These are phyloP conservation scores for Lasioglossum malachurum DNA, from an alignment of 2,888 invertebrate genomes.

Conservation along the genomic window DNA sequence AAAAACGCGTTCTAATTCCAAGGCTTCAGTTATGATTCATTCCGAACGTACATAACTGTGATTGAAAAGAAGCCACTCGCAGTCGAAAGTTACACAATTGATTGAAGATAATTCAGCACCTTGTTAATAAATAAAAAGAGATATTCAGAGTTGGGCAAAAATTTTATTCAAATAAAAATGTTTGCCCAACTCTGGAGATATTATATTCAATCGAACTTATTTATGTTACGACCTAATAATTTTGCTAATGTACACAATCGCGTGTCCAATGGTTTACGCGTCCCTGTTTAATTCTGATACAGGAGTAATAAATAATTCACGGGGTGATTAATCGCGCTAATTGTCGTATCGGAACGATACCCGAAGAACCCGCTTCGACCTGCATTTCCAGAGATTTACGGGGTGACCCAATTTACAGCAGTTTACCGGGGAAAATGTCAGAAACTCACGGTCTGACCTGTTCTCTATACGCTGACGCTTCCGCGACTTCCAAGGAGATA, in stretches of 20 bases:
- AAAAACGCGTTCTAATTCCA: not conserved
- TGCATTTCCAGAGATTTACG: slow-evolving; percentile 59
- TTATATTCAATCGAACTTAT: no score
- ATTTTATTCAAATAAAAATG: no score
- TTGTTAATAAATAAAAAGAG: not conserved
- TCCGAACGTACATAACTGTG: not conserved
- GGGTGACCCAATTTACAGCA: slow-evolving; percentile 62
- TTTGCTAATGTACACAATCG: not conserved
- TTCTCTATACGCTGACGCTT: slow-evolving; percentile 37
- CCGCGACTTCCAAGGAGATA: slow-evolving; percentile 27
- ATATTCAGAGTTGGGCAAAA: not conserved
- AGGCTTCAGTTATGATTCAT: not conserved
- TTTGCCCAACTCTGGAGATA: no score
- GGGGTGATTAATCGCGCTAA: slow-evolving; percentile 41
- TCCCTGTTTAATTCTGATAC: not conserved
- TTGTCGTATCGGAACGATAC: slow-evolving; percentile 30
- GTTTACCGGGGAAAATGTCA: slow-evolving; percentile 64
- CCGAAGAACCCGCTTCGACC: slow-evolving; percentile 51
- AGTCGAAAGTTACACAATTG: not conserved
- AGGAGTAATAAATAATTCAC: not conserved
- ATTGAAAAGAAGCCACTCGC: not conserved
- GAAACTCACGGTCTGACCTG: slow-evolving; percentile 56
- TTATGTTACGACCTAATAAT: not conserved
- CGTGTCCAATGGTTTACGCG: not conserved
- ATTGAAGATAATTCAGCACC: not conserved